Base-by-base conservation (phyloP, 1,140 invertebrate species). In the Caenorhabditis briggsae region DNA sequence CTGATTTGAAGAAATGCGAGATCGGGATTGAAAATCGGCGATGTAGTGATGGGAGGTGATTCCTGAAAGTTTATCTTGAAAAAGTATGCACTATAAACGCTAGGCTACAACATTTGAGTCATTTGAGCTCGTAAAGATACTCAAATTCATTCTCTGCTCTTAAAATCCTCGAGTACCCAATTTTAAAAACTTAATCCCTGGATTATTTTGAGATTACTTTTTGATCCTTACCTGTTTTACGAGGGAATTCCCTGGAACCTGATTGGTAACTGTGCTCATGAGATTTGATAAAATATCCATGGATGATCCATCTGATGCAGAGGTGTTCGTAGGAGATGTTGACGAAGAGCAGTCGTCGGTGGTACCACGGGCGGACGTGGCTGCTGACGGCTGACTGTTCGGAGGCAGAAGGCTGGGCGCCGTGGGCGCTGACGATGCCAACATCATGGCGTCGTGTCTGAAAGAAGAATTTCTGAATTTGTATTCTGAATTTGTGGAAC, bases 241-340 rank as follows among this genome's bases (percentile, higher is more conserved):
- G 2, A 85, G 16, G 9, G 61, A 5, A 48, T 53, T 64, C 5
- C 84, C 84, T 16, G 83, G 58, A 50, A 56, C 64, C 3, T 41
- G 59, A 8, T 46, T 46, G 50, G 70, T 46, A n/a, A 78, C 70
- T 78, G 70, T 46, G 7, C 70, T 78, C 70, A 78, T 78, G n/a
- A 78, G 23, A 23, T n/a, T 78, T 23, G 70, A 53, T n/a, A 78
- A 70, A 84, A 65, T 88, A 23, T 78, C 70, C 70, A 78, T 78
- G 33, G 33, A 2, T 48, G 89, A 83, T 82, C 82, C 58, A 82
- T 90, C 82, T 46, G 65, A 74, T 25, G 64, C 61, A 18, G 82
- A 86, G 12, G 61, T 85, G 65, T 87, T 89, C 53, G 84, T 65
- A 16, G 70, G 61, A 64, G 83, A 64, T 46, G 87, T 64, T 7